phyloP scores from a whole-genome alignment of 2,797 vertebrate species.

The Falco concolor region DNA sequence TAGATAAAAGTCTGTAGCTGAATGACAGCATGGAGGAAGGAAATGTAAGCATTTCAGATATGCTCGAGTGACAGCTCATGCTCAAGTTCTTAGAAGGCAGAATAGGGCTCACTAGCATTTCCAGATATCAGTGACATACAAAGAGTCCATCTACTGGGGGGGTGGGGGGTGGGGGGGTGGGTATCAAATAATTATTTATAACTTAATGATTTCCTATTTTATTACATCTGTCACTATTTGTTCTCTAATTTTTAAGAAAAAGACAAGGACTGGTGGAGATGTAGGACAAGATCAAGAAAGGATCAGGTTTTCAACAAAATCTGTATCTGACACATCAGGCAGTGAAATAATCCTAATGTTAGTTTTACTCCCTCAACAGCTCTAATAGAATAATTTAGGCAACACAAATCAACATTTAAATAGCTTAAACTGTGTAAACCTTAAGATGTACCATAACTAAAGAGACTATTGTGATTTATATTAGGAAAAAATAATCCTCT shows the following conservation, averaged over 20 bases:
- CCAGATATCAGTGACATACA: background rate
- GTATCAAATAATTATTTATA: background rate
- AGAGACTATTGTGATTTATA: conserved; percentile 10
- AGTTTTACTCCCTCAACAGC: background rate
- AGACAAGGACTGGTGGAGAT: background rate
- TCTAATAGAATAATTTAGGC: background rate
- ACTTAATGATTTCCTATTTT: background rate
- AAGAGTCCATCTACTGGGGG: background rate
- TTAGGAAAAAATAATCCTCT: conserved; percentile 5
- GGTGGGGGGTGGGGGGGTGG: background rate
- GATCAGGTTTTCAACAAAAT: background rate
- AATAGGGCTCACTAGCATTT: background rate
- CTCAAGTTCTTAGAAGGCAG: background rate
- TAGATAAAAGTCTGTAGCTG: background rate
- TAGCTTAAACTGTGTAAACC: background rate
- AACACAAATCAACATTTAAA: conserved; percentile 5
- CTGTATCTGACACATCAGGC: background rate
- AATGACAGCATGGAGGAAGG: background rate
- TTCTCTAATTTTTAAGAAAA: background rate
- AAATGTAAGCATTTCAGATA: background rate
- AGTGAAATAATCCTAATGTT: background rate
- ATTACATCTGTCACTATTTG: background rate
- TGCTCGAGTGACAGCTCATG: accelerated
- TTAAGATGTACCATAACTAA: conserved; percentile 15
- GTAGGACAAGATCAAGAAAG: background rate